These are phyloP conservation scores for Heliconius erato DNA, from an alignment of 2,888 invertebrate genomes.

Conservation along the genomic window DNA sequence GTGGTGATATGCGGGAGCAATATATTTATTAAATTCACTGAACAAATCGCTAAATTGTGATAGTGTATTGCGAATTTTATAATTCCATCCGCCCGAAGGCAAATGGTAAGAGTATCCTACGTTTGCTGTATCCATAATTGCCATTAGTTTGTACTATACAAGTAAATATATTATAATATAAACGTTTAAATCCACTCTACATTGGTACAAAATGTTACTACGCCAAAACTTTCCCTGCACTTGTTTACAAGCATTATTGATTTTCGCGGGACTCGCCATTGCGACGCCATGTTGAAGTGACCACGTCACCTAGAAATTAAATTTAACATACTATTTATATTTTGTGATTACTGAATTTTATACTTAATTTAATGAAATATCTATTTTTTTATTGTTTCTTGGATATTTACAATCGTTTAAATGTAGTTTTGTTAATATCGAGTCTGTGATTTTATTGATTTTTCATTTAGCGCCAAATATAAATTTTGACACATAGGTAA, in stretches of 20 bases:
- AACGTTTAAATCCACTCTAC: slow-evolving; percentile 70
- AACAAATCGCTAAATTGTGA: slow-evolving; percentile 97
- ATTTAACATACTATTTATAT: slow-evolving; percentile 7
- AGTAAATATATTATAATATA: slow-evolving; percentile 50
- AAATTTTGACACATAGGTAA: background rate
- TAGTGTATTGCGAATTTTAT: slow-evolving; percentile 91
- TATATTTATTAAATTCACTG: slow-evolving; percentile 98
- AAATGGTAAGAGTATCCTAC: slow-evolving; percentile 94
- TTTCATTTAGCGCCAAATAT: slow-evolving; percentile 1
- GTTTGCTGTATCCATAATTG: slow-evolving; percentile 85
- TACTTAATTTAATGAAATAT: background rate
- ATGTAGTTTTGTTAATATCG: background rate
- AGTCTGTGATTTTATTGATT: slow-evolving; percentile 1
- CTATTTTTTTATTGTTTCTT: background rate
- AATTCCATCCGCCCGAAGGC: slow-evolving; percentile 91
- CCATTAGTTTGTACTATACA: slow-evolving; percentile 52
- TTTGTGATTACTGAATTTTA: background rate
- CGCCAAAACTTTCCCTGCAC: slow-evolving; percentile 67
- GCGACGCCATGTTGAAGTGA: slow-evolving; percentile 50
- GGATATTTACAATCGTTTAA: background rate
- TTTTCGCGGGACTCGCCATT: slow-evolving; percentile 65
- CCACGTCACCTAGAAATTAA: slow-evolving; percentile 47
- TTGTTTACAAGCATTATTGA: slow-evolving; percentile 85
- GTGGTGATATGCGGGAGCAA: slow-evolving; percentile 98
- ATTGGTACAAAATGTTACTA: slow-evolving; percentile 65